A percentile compares a stretch with the other conserved stretches of the same genome.
Evolutionary conservation across 1,140 invertebrate species (phyloP).

Genomic region (Popillia japonica): DNA sequence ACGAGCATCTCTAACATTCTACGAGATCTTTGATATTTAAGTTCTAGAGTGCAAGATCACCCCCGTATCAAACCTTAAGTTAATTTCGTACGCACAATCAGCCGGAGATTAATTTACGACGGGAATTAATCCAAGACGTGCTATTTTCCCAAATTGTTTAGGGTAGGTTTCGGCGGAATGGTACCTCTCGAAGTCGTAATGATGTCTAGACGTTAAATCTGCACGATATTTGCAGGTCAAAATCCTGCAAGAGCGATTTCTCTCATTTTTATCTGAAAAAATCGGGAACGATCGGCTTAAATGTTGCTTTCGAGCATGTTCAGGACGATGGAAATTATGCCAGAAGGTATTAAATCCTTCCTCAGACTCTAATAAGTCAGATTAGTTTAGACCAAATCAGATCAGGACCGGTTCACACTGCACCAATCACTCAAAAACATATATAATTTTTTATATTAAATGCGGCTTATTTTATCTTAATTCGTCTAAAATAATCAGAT

Average conservation of each 20-base stretch:
- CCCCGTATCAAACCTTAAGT: background rate
- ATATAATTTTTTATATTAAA: too few species aligned
- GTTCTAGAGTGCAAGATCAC: background rate
- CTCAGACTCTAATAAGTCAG: too few species aligned
- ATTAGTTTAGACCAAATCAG: too few species aligned
- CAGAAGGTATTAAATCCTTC: too few species aligned
- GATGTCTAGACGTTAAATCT: background rate
- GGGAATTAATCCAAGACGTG: background rate
- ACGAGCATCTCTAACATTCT: background rate
- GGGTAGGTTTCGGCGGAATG: background rate
- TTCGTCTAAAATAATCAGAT: too few species aligned
- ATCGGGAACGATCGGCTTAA: background rate
- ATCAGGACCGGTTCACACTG: too few species aligned
- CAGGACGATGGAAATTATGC: too few species aligned
- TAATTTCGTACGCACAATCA: background rate
- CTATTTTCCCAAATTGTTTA: background rate
- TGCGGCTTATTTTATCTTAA: too few species aligned
- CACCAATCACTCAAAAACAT: too few species aligned
- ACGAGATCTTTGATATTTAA: background rate
- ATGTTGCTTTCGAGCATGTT: background rate
- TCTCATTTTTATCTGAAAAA: background rate
- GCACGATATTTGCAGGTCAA: background rate
- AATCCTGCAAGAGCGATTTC: background rate
- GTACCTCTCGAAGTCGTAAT: background rate
- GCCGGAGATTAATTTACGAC: background rate